Evolutionary conservation across 2,113 vertebrate species (phyloP).

Genomic region (Strigops habroptila): DNA sequence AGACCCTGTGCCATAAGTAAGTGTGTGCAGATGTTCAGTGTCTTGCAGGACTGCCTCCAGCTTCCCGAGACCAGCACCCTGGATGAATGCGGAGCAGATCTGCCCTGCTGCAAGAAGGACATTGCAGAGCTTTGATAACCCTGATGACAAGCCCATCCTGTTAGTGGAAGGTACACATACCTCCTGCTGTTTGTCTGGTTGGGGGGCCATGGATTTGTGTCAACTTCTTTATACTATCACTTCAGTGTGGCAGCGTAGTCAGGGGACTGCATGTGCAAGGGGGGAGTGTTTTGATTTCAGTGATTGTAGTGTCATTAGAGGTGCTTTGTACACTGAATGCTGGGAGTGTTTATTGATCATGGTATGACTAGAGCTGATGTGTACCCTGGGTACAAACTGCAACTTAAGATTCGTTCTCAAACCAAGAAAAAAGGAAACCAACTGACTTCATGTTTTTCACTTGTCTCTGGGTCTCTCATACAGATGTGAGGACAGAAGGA

Average conservation of each 20-base stretch:
- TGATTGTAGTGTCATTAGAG: rapidly evolving
- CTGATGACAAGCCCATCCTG: neutral
- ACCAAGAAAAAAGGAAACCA: neutral
- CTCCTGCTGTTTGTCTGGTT: neutral
- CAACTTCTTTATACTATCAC: neutral
- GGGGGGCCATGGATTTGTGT: neutral
- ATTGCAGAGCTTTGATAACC: neutral
- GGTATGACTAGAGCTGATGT: neutral
- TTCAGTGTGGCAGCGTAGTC: neutral
- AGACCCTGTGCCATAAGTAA: neutral
- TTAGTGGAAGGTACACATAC: neutral
- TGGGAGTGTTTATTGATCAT: neutral
- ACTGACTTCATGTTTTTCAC: neutral
- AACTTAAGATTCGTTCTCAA: neutral
- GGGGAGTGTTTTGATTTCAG: neutral
- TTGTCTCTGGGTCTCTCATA: neutral
- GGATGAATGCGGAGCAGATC: neutral
- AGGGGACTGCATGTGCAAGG: rapidly evolving
- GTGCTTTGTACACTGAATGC: neutral
- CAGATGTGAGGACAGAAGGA: neutral
- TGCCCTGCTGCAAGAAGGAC: neutral
- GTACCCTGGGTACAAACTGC: neutral
- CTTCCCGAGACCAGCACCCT: neutral
- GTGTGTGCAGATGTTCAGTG: neutral
- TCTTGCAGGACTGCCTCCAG: neutral